Evolutionary conservation across 2,113 vertebrate species (phyloP), one percentile per base, ranked within the genome.

Genomic region (Tor tambroides): DNA sequence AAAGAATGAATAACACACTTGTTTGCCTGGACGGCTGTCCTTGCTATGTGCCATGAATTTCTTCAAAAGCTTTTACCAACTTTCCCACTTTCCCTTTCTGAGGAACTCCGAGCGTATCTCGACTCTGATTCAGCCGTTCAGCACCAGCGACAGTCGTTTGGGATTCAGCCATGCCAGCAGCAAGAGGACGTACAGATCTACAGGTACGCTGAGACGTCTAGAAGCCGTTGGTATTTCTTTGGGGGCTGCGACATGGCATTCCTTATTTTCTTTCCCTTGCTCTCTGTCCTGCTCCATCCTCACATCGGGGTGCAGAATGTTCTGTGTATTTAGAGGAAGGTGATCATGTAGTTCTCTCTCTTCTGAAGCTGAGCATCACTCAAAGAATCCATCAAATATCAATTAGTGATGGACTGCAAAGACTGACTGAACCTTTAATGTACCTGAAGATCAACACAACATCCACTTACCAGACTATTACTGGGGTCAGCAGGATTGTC

Each of bases 1-100:
- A 86, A 86, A 28, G 30, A 82, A 84, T 90, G 89, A 91, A 90
- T 91, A 82, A 79, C 85, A 81, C 80, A 28, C 85, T 91, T 91
- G 91, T 91, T 89, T 72, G 14, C 67, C 74, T 59, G 88, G 30
- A 74, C 26, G 59, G 63, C 67, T 51, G 83, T 74, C 56, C 75
- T 82, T 72, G 46, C 81, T 67, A 26, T 41, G 54, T 84, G 86
- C 87, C 30, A 54, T 65, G 85, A 85, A 76, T 83, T 85, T 82
- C 78, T 86, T 85, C 78, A 79, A 72, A 87, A 15, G 14, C 56
- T 77, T 87, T 84, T 82, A 28, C 85, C 86, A 87, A 69, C 63
- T 83, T 77, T 78, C 51, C 65, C 9, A n/a, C 80, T 32, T 26
- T 86, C 49, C 69, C 51, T 56, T 65, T 84, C 80, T 19, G 19